Evolutionary conservation across 2,113 vertebrate species (phyloP).

Genomic region (Ochotona princeps): DNA sequence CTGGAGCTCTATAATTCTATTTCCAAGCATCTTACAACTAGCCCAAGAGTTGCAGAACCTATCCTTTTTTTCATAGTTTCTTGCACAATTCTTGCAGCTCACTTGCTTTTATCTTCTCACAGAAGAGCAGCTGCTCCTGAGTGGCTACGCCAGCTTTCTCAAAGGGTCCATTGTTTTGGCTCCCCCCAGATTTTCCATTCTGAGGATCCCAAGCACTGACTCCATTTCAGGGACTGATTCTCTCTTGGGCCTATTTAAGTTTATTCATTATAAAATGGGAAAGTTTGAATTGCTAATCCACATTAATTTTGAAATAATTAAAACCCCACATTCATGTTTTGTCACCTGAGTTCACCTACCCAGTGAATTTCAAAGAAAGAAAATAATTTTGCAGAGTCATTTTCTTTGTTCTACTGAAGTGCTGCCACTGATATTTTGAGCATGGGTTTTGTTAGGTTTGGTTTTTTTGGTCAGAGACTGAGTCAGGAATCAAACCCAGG

Average conservation of each 20-base stretch:
- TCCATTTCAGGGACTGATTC: neutral
- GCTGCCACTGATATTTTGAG: neutral
- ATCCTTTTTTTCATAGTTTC: neutral
- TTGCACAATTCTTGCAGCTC: neutral
- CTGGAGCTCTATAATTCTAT: neutral
- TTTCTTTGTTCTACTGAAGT: neutral
- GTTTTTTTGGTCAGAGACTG: neutral
- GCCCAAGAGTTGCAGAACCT: neutral
- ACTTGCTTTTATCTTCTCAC: neutral
- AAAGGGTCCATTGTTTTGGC: neutral
- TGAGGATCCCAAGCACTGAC: neutral
- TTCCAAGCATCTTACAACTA: neutral
- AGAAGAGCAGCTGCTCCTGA: neutral
- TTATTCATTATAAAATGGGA: neutral
- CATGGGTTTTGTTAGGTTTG: neutral
- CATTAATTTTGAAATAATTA: slow-evolving; percentile 30
- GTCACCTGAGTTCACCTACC: neutral
- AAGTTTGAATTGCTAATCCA: neutral
- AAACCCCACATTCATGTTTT: slow-evolving; percentile 28
- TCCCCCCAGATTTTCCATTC: neutral
- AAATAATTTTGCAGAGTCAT: slow-evolving; percentile 16
- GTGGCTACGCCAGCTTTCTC: neutral
- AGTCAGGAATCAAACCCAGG: neutral
- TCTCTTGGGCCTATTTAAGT: neutral
- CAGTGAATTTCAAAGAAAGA: no score